Base-by-base conservation (phyloP, 2,797 vertebrate genomes). In the Tachyglossus aculeatus region DNA sequence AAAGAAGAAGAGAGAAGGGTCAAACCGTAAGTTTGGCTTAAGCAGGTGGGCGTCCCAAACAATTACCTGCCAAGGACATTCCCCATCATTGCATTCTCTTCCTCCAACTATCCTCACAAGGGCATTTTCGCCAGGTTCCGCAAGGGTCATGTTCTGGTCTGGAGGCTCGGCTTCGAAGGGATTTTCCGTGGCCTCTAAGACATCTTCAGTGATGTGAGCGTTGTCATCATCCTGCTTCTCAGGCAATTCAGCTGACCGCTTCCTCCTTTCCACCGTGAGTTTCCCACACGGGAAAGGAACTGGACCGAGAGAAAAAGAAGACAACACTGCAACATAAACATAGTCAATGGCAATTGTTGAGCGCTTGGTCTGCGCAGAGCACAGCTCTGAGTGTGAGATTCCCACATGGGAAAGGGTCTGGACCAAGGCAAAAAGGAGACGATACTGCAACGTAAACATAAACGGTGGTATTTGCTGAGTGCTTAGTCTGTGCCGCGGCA, bases 51-150 rank as follows among this genome's bases (percentile, higher is more conserved):
- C 12, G 31, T 5, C 14, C 34, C 13, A n/a, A 3, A 11, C 14
- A 56, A 10, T 84, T 88, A 96, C 95, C 94, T 96, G 95, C 95
- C 95, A 96, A 0, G 95, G 95, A 39, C 95, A 96, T 22, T 95
- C 88, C 1, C 95, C 95, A 0, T 77, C 82, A 5, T 1, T 51
- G 67, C 95, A 96, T 0, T 95, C 67, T 29, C 84, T 67, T 29
- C 97, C 97, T 1, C 90, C 89, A 16, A 97, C 96, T 1, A 98
- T 94, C 18, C 96, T 93, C 0, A 1, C 0, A 1, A 68, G 0
- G 3, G 3, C 0, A 0, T 0, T 14, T 1, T 1, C 16, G 0
- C 37, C 0, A 0, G 16, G 7, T 2, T 57, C 1, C 0, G 48
- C 5, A 12, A 8, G 25, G 16, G n/a, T 10, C 8, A 31, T 9